Evolutionary conservation across 2,113 vertebrate genomes (phyloP).

Genomic region (Holacanthus passer): DNA sequence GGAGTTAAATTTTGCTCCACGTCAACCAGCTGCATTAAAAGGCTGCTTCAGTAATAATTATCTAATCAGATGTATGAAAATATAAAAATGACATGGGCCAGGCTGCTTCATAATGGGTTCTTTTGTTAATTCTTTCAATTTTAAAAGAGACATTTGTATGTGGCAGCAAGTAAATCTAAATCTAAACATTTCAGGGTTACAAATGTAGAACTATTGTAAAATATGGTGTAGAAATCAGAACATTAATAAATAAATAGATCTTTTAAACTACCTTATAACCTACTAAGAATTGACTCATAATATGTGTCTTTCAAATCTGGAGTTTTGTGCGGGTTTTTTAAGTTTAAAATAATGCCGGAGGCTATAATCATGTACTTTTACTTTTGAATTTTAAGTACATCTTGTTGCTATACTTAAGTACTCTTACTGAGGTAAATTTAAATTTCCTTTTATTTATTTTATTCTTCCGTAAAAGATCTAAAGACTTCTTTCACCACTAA

Average conservation of each 20-base stretch:
- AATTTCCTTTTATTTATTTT: background rate
- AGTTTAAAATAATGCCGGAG: background rate
- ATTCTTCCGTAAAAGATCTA: background rate
- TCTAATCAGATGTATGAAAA: background rate
- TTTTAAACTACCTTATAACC: background rate
- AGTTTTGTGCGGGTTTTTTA: too few relatives aligned
- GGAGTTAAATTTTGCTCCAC: background rate
- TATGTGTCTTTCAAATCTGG: background rate
- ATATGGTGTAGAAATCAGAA: background rate
- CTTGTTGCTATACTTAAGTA: background rate
- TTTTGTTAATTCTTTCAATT: background rate
- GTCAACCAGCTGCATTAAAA: background rate
- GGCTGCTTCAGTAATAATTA: background rate
- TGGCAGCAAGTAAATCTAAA: background rate
- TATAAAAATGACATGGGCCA: background rate
- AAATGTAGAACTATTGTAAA: background rate
- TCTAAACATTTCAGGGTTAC: background rate
- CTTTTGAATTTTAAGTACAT: background rate
- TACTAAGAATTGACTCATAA: background rate
- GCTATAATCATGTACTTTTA: background rate
- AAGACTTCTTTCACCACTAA: background rate
- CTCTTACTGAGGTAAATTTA: background rate
- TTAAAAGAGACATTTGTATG: background rate
- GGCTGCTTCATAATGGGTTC: too few relatives aligned
- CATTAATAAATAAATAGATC: background rate